A percentile compares a stretch with the other conserved stretches of the same genome.
Evolutionary conservation across 2,113 vertebrate genomes (phyloP).

Genomic region (Miniopterus natalensis): DNA sequence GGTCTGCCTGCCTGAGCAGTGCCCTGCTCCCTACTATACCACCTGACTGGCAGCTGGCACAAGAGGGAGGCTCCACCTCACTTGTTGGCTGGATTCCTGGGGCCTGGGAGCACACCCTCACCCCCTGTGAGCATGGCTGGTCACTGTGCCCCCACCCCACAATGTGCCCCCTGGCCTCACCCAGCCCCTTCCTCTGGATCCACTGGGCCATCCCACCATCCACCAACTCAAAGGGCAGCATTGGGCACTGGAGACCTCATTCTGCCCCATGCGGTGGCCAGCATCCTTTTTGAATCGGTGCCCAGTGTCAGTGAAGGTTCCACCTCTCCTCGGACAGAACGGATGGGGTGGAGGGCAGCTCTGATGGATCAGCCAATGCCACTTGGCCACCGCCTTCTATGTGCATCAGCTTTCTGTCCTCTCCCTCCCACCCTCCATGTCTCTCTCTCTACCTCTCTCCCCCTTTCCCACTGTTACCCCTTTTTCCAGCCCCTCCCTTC

Average conservation of each 20-base stretch:
- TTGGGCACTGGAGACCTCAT: background rate
- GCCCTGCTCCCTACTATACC: background rate
- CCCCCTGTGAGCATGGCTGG: background rate
- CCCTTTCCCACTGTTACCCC: background rate
- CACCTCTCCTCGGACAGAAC: background rate
- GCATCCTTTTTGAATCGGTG: accelerated
- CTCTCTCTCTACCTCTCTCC: too few relatives aligned
- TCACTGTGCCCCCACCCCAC: background rate
- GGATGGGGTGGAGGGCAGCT: accelerated
- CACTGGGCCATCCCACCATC: background rate
- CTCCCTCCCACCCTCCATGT: background rate
- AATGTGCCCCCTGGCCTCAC: background rate
- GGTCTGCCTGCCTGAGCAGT: background rate
- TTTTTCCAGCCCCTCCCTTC: background rate
- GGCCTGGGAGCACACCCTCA: background rate
- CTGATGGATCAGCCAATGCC: background rate
- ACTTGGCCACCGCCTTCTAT: background rate
- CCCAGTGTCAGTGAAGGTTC: background rate
- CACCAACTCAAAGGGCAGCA: background rate
- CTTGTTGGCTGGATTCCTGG: background rate
- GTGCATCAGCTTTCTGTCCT: background rate
- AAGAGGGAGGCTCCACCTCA: accelerated
- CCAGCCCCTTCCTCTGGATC: background rate
- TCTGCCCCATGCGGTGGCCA: background rate
- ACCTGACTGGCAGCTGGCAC: accelerated